These are phyloP conservation scores for Halocynthia aurantium DNA, from an alignment of 23 tunicate genomes.

Conservation along the genomic window DNA sequence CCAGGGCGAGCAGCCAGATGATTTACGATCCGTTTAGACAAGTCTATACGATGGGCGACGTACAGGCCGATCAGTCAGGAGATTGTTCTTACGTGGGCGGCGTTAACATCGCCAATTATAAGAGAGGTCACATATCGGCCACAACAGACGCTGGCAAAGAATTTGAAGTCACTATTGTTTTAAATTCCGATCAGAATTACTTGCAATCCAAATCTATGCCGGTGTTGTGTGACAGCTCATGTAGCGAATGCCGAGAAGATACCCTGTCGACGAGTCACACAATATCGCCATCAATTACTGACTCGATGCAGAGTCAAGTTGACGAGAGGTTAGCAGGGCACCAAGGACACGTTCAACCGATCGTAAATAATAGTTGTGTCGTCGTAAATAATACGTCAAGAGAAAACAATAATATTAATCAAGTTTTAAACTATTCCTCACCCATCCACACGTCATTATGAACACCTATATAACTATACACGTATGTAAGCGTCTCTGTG, in stretches of 20 bases:
- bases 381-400: no score
- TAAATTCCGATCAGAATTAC: conserved; percentile 14
- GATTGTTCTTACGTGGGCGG: conserved; percentile 5
- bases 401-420: no score
- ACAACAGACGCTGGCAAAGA: conserved; percentile 74
- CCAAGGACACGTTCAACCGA: no score
- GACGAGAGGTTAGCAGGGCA: not conserved
- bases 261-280: conserved; percentile 25
- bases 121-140: conserved; percentile 22
- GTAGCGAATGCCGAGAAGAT: conserved; percentile 22
- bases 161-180: conserved; percentile 63
- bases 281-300: conserved; percentile 12
- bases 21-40: conserved; percentile 23
- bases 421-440: no score
- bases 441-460: no score
- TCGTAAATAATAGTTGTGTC: no score
- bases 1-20: conserved; percentile 5
- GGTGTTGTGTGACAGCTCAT: conserved; percentile 24
- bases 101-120: conserved; percentile 9
- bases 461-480: no score
- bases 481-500: no score
- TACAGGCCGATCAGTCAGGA: conserved; percentile 8
- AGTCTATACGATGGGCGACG: conserved; percentile 10
- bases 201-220: conserved; percentile 11
- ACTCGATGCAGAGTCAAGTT: conserved; percentile 15